Evolutionary conservation across 2,113 vertebrate genomes (phyloP).

Genomic region (Aptenodytes forsteri): DNA sequence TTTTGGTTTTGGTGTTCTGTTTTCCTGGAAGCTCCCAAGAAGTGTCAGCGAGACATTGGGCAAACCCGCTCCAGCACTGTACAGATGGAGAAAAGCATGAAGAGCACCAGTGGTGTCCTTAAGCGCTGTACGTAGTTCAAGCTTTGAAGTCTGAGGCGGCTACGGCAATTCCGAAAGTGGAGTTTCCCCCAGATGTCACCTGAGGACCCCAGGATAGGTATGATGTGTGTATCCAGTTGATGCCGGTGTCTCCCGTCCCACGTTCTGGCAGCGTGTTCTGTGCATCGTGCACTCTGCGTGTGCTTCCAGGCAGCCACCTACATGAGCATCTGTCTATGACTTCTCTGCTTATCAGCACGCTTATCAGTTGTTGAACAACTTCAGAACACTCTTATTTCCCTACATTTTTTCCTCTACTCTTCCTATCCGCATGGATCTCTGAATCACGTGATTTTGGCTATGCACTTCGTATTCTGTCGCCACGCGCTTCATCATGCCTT

Average conservation of each 20-base stretch:
- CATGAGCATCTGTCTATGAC: not conserved
- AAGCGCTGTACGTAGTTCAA: not conserved
- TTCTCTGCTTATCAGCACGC: not conserved
- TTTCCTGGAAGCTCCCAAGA: not conserved
- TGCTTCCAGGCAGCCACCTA: not conserved
- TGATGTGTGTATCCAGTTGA: not conserved
- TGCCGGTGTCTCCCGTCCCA: not conserved
- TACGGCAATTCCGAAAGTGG: not conserved
- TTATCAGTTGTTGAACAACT: not conserved
- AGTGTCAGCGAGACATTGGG: not conserved
- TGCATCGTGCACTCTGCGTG: rapidly evolving
- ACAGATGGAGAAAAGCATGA: not conserved
- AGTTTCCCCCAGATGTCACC: not conserved
- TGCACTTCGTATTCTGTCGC: not conserved
- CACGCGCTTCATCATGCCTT: rapidly evolving
- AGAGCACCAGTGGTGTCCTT: not conserved
- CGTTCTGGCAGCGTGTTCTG: not conserved
- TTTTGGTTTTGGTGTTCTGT: not conserved
- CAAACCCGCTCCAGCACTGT: not conserved
- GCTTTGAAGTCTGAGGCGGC: not conserved
- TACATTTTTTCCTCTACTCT: not conserved
- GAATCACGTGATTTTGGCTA: not conserved
- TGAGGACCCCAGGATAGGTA: not conserved
- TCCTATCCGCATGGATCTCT: not conserved
- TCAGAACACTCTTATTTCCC: not conserved